Base-by-base conservation (phyloP, 2,888 invertebrate species). In the Argyresthia albistria region DNA sequence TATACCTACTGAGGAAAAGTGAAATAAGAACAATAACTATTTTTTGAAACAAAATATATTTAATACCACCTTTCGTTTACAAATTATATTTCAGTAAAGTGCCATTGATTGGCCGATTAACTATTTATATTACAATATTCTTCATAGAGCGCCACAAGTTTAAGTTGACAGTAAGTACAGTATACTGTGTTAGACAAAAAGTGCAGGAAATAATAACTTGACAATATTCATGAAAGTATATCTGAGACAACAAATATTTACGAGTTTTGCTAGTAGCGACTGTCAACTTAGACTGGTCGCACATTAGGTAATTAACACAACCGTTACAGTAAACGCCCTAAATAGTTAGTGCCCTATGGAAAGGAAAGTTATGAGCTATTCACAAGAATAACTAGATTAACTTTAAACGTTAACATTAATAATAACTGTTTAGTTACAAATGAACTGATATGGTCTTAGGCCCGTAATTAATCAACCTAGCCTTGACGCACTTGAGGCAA, bases 1-100 rank as follows among this genome's bases (percentile, higher is more conserved):
- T n/a, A n/a, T n/a, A n/a, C n/a, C n/a, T n/a, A n/a, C n/a, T n/a
- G n/a, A n/a, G n/a, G n/a, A n/a, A n/a, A n/a, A n/a, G n/a, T n/a
- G n/a, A n/a, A n/a, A n/a, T 2, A 25, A 25, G 6, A 25, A 25
- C 2, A 25, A 6, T 25, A 25, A 25, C 3, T 25, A 39, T 39
- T 39, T 35, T 43, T 52, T 76, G 83, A 82, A 82, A 82, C 80
- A 82, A 83, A 82, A 81, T 80, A 80, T 81, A 81, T 83, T 82
- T 79, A 81, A 76, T 80, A 82, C 78, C 77, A 78, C 76, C 76
- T 75, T 73, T 71, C 65, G 73, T 71, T 72, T 77, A 79, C 78
- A 81, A 77, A 75, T 76, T 67, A 68, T 43, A 25, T 6, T 25
- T 35, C 51, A 51, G 25, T 46, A 50, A 15, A 9, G 45, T 35